phyloP scores from a whole-genome alignment of 2,113 vertebrate species.

The Argyrosomus japonicus region DNA sequence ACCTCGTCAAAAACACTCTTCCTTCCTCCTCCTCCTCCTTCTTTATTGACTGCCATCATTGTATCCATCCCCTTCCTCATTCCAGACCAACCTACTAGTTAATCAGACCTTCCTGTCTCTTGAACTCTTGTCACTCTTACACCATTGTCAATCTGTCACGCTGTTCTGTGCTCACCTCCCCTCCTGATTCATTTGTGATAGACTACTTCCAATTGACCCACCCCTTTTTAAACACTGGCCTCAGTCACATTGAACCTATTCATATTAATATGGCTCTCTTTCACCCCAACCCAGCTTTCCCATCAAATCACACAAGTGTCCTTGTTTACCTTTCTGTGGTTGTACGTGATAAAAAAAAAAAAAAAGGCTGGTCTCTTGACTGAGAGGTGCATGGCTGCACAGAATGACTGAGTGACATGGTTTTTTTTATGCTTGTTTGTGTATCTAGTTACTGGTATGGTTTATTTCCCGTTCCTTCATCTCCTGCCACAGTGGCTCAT shows the following conservation, averaged over 20 bases:
- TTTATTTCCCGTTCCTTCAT: conserved; percentile 10
- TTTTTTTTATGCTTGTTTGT: conserved; percentile 3
- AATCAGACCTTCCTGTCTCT: conserved; percentile 16
- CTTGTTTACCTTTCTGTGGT: not conserved
- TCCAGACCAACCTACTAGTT: not conserved
- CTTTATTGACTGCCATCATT: conserved; percentile 11
- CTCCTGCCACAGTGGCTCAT: conserved; percentile 25
- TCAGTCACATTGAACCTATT: conserved; percentile 19
- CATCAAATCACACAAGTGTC: conserved; percentile 13
- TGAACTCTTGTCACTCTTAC: conserved; percentile 16
- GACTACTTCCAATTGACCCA: conserved; percentile 7
- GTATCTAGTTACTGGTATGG: not conserved
- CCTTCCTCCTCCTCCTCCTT: too few relatives aligned
- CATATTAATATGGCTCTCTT: conserved; percentile 5
- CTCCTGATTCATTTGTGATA: not conserved
- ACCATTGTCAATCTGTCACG: conserved; percentile 22
- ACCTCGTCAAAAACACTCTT: not conserved
- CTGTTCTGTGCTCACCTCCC: not conserved
- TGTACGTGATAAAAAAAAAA: not conserved
- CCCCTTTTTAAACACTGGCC: conserved; percentile 9
- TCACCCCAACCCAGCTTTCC: conserved; percentile 16
- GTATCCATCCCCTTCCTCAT: not conserved
- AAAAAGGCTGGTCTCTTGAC: not conserved
- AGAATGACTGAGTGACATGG: not conserved
- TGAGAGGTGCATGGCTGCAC: not conserved